Evolutionary conservation across 2,888 invertebrate genomes (phyloP).

Genomic region (Physocephala rufipes): DNA sequence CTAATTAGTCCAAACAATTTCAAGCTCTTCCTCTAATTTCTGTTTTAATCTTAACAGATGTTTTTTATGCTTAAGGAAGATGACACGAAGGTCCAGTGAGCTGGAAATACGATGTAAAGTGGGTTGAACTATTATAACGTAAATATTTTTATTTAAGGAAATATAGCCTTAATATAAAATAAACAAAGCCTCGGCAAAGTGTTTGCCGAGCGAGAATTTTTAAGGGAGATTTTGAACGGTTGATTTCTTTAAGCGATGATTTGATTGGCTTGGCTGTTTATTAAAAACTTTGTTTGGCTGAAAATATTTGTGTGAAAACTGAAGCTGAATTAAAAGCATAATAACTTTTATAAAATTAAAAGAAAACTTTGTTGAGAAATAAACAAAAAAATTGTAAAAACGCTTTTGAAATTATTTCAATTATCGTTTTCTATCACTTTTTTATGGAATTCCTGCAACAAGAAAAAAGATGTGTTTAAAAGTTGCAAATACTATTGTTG

Average conservation of each 20-base stretch:
- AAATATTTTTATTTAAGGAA: slow-evolving; percentile 19
- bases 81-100: background rate
- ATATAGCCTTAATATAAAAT: slow-evolving; percentile 31
- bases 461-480: no score
- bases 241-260: background rate
- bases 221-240: background rate
- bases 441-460: no score
- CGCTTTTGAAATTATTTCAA: background rate
- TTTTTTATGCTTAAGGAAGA: background rate
- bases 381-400: background rate
- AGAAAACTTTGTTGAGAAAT: background rate
- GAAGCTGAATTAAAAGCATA: background rate
- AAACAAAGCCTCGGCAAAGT: slow-evolving; percentile 17
- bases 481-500: background rate
- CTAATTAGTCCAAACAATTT: slow-evolving; percentile 4
- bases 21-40: background rate
- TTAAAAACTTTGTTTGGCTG: no score
- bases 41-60: background rate
- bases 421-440: background rate
- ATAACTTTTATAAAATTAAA: background rate
- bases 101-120: background rate
- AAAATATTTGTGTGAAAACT: no score
- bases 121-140: background rate
- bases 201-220: background rate
- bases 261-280: no score